These are phyloP conservation scores for Thecocarcelia acutangulata DNA, from an alignment of 2,888 invertebrate species.

Conservation along the genomic window DNA sequence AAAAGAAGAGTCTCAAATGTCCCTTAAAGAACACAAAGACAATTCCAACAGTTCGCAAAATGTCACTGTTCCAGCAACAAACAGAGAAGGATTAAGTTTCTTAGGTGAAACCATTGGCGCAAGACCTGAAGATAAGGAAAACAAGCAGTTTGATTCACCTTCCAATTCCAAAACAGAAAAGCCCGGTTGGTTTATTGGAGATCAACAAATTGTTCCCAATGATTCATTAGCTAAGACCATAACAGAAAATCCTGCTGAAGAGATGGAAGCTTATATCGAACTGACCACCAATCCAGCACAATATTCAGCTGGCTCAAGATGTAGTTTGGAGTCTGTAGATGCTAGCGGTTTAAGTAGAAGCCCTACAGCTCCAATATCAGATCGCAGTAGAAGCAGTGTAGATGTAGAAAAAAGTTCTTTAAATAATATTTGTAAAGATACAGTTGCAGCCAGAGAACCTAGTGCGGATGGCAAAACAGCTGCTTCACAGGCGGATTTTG, in stretches of 20 bases:
- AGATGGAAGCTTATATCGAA: slow-evolving; percentile 55
- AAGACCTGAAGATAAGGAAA: slow-evolving; percentile 54
- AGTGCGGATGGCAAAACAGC: not conserved
- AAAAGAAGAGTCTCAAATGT: too few species aligned
- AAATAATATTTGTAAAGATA: slow-evolving; percentile 49
- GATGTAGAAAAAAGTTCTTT: not conserved
- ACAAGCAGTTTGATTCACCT: too few species aligned
- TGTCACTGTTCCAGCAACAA: too few species aligned
- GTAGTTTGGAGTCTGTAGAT: slow-evolving; percentile 41
- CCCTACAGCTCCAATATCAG: slow-evolving; percentile 38
- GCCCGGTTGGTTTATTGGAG: slow-evolving; percentile 71
- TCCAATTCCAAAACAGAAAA: not conserved
- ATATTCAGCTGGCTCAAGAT: slow-evolving; percentile 44
- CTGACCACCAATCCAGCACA: slow-evolving; percentile 23
- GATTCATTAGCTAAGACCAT: slow-evolving; percentile 4
- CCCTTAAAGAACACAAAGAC: too few species aligned
- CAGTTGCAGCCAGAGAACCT: slow-evolving; percentile 36
- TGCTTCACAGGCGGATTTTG: not conserved
- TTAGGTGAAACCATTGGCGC: too few species aligned
- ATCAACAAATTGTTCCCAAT: slow-evolving; percentile 70
- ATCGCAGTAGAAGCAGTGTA: slow-evolving; percentile 35
- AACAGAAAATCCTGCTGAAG: slow-evolving; percentile 58
- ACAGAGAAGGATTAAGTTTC: too few species aligned
- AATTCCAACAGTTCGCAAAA: too few species aligned
- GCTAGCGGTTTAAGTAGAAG: slow-evolving; percentile 34